These are phyloP conservation scores for Centropyge bicolor DNA, from an alignment of 2,797 vertebrate species.

Conservation along the genomic window DNA sequence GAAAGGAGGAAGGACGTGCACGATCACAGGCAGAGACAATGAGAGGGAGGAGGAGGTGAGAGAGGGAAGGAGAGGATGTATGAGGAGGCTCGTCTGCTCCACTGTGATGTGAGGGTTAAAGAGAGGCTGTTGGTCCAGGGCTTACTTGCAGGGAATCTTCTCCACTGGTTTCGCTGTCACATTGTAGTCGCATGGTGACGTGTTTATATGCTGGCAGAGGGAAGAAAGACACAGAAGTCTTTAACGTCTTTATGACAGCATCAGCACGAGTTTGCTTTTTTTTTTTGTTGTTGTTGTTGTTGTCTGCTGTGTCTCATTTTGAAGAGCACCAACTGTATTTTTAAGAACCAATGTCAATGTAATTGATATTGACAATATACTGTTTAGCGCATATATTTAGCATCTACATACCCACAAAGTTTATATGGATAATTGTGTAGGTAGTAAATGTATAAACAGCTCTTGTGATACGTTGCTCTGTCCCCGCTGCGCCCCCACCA, in stretches of 20 bases:
- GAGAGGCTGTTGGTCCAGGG: slow-evolving; percentile 45
- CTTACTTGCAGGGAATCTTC: slow-evolving; percentile 87
- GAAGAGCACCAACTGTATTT: not conserved
- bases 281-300: too few species aligned
- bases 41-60: slow-evolving; percentile 59
- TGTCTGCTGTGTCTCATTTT: too few species aligned
- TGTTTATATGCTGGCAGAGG: slow-evolving; percentile 75
- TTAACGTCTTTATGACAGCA: slow-evolving; percentile 27
- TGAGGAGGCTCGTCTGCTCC: slow-evolving; percentile 46
- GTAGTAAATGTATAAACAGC: too few species aligned
- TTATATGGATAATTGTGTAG: too few species aligned
- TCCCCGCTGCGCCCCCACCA: too few species aligned
- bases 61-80: slow-evolving; percentile 30
- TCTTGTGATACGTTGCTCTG: too few species aligned
- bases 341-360: not conserved
- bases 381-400: too few species aligned
- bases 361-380: too few species aligned
- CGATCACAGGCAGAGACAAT: slow-evolving; percentile 56
- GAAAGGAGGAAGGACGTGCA: slow-evolving; percentile 32
- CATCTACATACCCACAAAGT: too few species aligned
- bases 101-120: slow-evolving; percentile 52
- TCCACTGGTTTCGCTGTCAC: slow-evolving; percentile 78
- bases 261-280: slow-evolving; percentile 11
- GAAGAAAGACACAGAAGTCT: slow-evolving; percentile 38
- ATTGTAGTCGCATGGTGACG: slow-evolving; percentile 82